Evolutionary conservation across 1,140 invertebrate species (phyloP).

Genomic region (Chymomyza costata): DNA sequence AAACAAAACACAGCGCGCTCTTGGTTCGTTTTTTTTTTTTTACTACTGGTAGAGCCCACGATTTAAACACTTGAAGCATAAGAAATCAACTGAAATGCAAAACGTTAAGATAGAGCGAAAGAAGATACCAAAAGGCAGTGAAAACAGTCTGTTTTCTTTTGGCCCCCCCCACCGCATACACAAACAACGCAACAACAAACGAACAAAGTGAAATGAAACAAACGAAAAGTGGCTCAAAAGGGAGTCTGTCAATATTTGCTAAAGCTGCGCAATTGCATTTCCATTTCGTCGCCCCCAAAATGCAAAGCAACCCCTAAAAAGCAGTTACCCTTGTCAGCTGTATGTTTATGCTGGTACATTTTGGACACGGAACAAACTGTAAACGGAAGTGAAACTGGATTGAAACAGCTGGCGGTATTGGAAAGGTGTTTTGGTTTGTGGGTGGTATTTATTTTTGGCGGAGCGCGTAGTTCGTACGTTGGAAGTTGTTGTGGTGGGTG

Average conservation of each 20-base stretch:
- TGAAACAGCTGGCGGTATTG: slow-evolving; percentile 32
- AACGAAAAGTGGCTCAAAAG: too few species aligned
- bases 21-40: too few species aligned
- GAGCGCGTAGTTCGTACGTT: too few species aligned
- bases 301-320: too few species aligned
- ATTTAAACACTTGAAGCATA: slow-evolving; percentile 45
- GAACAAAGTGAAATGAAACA: slow-evolving; percentile 5
- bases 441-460: too few species aligned
- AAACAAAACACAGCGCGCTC: too few species aligned
- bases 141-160: too few species aligned
- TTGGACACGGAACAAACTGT: slow-evolving; percentile 30
- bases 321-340: slow-evolving; percentile 34
- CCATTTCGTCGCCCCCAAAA: slow-evolving; percentile 21
- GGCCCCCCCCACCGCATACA: too few species aligned
- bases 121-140: slow-evolving; percentile 50
- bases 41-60: too few species aligned
- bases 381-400: slow-evolving; percentile 51
- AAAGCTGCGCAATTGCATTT: slow-evolving; percentile 65
- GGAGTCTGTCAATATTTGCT: slow-evolving; percentile 37
- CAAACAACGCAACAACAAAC: slow-evolving; percentile 16
- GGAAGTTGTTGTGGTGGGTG: too few species aligned
- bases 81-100: slow-evolving; percentile 66
- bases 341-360: slow-evolving; percentile 28
- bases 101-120: slow-evolving; percentile 43
- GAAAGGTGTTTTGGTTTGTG: neutral